Percentiles rank a stretch among this genome's conserved stretches.
These are phyloP conservation scores for Mionectes macconnelli DNA, from an alignment of 2,113 vertebrate genomes.

Conservation along the genomic window DNA sequence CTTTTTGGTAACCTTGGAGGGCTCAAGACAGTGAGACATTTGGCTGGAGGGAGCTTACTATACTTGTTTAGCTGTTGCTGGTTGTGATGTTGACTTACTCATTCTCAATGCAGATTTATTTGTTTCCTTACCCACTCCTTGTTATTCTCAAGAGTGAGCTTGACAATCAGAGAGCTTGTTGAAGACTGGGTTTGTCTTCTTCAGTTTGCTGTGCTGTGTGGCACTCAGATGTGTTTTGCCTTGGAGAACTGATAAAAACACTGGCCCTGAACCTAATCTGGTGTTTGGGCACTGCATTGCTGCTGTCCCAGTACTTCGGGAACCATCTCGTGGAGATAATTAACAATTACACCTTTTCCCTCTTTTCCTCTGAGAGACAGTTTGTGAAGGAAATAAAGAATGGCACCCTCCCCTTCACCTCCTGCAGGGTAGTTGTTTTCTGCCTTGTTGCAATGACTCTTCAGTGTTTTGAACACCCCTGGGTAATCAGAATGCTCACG, in stretches of 20 bases:
- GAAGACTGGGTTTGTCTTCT: background rate
- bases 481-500: background rate
- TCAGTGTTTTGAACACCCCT: background rate
- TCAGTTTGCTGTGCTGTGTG: background rate
- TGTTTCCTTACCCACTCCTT: background rate
- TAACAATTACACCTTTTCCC: slow-evolving; percentile 40
- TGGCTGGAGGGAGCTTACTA: background rate
- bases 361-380: background rate
- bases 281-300: background rate
- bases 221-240: background rate
- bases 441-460: background rate
- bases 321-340: slow-evolving; percentile 56
- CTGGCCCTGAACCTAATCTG: slow-evolving; percentile 2
- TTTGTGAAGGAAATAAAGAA: background rate
- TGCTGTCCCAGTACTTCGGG: slow-evolving; percentile 21
- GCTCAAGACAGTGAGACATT: background rate
- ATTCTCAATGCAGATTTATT: background rate
- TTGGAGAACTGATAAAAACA: background rate
- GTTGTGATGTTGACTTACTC: fast-evolving
- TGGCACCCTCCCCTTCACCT: background rate
- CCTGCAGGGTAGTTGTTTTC: background rate
- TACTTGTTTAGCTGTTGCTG: background rate
- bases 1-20: background rate
- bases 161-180: background rate
- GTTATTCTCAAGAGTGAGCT: background rate